Percentiles rank a stretch among this genome's conserved stretches.
Conservation (phyloP, 1,140 invertebrate species). For the Panonychus citri region DNA sequence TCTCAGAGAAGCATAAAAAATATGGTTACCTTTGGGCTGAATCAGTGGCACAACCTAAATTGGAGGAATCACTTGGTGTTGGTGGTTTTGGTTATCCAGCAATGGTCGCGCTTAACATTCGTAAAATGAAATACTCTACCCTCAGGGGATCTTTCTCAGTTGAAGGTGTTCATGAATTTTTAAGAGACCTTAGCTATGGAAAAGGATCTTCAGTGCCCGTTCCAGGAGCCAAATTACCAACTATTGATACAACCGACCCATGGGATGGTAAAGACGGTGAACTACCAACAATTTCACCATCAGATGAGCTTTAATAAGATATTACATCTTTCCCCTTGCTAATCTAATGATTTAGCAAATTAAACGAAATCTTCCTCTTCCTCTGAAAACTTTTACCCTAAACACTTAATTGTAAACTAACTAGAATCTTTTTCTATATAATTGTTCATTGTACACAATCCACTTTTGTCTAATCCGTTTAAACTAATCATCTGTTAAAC, state of each 20-base stretch:
- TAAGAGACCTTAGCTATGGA: conserved; percentile 82
- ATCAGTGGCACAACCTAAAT: conserved; percentile 49
- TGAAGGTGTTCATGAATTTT: conserved; percentile 80
- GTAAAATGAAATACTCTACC: conserved; percentile 89
- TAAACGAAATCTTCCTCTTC: no score
- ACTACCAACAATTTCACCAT: conserved; percentile 16
- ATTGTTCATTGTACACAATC: no score
- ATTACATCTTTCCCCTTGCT: no score
- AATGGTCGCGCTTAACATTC: conserved; percentile 81
- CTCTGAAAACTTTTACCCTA: no score
- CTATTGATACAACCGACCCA: conserved; percentile 40
- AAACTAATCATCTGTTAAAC: no score
- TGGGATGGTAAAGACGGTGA: conserved; percentile 97
- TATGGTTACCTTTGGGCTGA: conserved; percentile 97
- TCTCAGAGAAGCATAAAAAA: conserved; percentile 81
- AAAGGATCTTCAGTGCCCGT: conserved; percentile 65
- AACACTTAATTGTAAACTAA: no score
- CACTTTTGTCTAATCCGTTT: no score
- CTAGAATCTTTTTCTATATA: no score
- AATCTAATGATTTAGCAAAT: no score
- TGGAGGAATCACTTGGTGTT: conserved; percentile 76
- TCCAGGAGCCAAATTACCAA: conserved; percentile 56
- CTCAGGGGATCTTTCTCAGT: conserved; percentile 80
- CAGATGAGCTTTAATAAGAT: background rate
- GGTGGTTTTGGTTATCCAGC: conserved; percentile 56